Evolutionary conservation across 2,888 invertebrate species (phyloP).

Genomic region (Nephrotoma appendiculata): DNA sequence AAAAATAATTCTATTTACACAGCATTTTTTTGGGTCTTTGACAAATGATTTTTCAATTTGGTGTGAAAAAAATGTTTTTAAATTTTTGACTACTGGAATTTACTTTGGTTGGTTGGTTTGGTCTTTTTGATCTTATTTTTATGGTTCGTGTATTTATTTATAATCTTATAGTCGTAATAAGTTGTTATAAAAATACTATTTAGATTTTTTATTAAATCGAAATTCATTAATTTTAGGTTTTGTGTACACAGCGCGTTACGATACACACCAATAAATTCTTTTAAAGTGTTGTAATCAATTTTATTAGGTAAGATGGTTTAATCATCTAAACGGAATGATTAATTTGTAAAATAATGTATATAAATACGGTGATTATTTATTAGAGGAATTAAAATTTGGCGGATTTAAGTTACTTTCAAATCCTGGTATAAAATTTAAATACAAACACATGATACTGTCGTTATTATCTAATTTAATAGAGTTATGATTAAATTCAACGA

Average conservation of each 20-base stretch:
- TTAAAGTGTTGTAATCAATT: background rate
- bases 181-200: background rate
- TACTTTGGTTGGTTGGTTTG: background rate
- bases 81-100: background rate
- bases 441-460: too few relatives aligned
- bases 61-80: background rate
- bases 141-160: background rate
- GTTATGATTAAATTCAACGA: too few relatives aligned
- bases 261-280: background rate
- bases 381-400: background rate
- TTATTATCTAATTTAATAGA: too few relatives aligned
- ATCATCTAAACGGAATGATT: background rate
- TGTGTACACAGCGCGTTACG: background rate
- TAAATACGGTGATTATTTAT: background rate
- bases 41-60: background rate
- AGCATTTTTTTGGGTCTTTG: background rate
- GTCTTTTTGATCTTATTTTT: background rate
- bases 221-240: background rate
- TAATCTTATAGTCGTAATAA: background rate
- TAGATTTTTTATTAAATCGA: background rate
- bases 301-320: background rate
- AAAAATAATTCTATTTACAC: background rate
- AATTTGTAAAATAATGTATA: background rate
- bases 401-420: background rate
- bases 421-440: background rate